Base-by-base conservation (phyloP, 2,888 invertebrate genomes). In the Synanthedon vespiformis region DNA sequence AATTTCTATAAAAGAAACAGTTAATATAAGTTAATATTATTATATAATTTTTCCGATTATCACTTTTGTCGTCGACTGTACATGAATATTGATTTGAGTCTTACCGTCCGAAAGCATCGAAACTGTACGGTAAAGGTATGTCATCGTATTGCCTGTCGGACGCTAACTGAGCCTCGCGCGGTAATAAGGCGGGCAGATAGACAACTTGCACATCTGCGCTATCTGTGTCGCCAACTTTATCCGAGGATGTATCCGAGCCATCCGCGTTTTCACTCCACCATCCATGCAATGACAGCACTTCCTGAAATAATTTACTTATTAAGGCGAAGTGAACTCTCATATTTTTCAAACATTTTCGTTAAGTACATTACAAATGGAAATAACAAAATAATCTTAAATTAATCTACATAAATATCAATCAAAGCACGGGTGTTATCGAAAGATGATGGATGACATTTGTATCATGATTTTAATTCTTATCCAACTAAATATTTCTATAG, bases 61-160 rank as follows among this genome's bases (percentile, higher is more conserved):
- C 10, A 34, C 8, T 34, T 34, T 34, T 34, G 34, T 2, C 34
- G 10, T 34, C 34, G 34, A 34, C 34, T 34, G 34, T 34, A 34
- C 34, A 34, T 34, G 2, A 34, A 34, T 6, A 34, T 34, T 34
- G 34, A 34, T 8, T 34, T 10, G 34, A 34, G 3, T 34, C 44
- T 48, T 75, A 91, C 90, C 89, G 81, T 73, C 90, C 89, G 68
- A 91, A 91, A 12, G 90, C 91, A 52, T 86, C 83, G 70, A 92
- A 91, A 62, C 77, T 88, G 66, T 90, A 90, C 12, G 86, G 78
- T 54, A 89, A 70, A 40, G 89, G 88, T 8, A 89, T 74, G 51
- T 82, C 83, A 54, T 74, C 74, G 22, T 65, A 60, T 2, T 61
- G 57, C 34, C 72, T 69, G 58, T 75, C 78, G 8, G 67, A 60